These are phyloP conservation scores for Thomomys bottae DNA, from an alignment of 2,113 vertebrate genomes.

Conservation along the genomic window DNA sequence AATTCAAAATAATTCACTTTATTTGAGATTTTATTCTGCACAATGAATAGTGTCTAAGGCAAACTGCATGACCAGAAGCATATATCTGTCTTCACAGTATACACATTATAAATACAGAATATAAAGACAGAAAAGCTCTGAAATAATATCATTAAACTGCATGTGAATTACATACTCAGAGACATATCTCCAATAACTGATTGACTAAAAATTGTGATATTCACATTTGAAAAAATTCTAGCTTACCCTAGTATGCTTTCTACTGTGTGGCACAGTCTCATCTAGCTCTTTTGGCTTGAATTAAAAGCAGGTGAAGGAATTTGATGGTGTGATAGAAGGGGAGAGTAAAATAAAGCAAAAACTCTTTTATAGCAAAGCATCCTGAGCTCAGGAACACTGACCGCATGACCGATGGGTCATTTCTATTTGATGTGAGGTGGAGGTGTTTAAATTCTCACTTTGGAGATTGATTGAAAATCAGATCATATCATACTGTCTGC, in stretches of 20 bases:
- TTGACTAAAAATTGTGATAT: background rate
- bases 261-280: background rate
- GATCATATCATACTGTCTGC: slow-evolving; percentile 65
- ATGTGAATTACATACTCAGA: background rate
- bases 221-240: slow-evolving; percentile 15
- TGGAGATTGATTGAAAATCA: slow-evolving; percentile 60
- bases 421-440: slow-evolving; percentile 74
- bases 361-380: slow-evolving; percentile 52
- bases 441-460: slow-evolving; percentile 65
- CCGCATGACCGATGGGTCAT: slow-evolving; percentile 67
- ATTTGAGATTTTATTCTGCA: background rate
- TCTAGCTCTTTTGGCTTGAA: background rate
- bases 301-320: slow-evolving; percentile 1
- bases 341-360: slow-evolving; percentile 53
- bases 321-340: background rate
- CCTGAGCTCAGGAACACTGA: slow-evolving; percentile 50
- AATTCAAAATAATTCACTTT: background rate
- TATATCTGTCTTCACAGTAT: rapidly evolving
- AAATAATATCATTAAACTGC: background rate
- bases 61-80: background rate
- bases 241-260: background rate
- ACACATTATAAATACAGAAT: background rate
- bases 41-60: background rate
- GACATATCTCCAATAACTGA: background rate
- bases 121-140: background rate